phyloP scores from a whole-genome alignment of 2,113 vertebrate species.

The Vicugna pacos region DNA sequence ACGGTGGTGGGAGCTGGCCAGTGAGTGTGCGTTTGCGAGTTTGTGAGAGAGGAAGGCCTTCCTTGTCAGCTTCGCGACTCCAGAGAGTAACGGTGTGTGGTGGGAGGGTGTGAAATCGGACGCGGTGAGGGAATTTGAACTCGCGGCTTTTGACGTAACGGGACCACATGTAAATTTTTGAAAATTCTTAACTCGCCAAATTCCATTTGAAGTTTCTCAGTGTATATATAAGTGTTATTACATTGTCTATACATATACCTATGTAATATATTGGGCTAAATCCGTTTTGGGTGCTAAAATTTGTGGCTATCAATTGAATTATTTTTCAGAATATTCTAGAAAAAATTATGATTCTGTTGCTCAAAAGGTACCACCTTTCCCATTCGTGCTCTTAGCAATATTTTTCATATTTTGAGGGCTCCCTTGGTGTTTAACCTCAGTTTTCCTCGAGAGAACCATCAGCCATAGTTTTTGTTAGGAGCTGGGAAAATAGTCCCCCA shows the following conservation, averaged over 20 bases:
- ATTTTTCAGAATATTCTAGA: neutral
- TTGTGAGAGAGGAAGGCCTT: neutral
- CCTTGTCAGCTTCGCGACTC: fast-evolving
- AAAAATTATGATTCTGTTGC: neutral
- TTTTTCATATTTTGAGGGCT: neutral
- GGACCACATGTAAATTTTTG: neutral
- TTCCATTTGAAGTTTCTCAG: neutral
- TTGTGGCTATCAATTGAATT: neutral
- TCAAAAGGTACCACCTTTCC: neutral
- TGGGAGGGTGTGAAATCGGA: neutral
- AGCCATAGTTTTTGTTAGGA: neutral
- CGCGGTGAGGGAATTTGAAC: fast-evolving
- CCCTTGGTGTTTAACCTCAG: fast-evolving
- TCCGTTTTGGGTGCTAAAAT: neutral
- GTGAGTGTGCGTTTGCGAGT: neutral
- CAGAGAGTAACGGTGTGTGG: neutral
- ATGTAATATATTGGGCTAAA: fast-evolving
- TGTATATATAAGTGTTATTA: too few species aligned
- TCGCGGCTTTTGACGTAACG: too few species aligned
- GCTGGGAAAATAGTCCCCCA: neutral
- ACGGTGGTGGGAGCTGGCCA: fast-evolving
- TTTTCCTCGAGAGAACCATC: neutral
- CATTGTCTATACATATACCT: neutral
- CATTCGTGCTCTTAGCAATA: neutral
- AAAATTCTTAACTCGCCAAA: neutral